phyloP scores from a whole-genome alignment of 2,888 invertebrate genomes.

The Apoda limacodes region DNA sequence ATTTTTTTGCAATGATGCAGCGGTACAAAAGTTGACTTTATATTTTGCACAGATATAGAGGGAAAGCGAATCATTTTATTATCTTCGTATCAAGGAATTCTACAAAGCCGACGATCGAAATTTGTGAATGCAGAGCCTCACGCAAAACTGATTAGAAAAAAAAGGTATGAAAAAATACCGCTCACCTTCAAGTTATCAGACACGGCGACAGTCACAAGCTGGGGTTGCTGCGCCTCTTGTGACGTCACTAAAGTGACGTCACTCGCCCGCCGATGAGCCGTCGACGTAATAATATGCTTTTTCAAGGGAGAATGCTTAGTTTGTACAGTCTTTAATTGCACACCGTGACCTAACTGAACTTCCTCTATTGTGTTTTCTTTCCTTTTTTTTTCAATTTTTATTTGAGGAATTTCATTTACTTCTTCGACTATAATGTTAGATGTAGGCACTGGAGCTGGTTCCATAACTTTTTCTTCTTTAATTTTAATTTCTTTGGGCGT shows the following conservation, averaged over 20 bases:
- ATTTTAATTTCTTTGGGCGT: constrained; percentile 18
- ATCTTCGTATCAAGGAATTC: too few species aligned
- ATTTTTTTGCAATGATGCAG: too few species aligned
- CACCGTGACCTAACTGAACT: constrained; percentile 33
- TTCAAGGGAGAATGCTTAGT: constrained; percentile 49
- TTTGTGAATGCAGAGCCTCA: neutral
- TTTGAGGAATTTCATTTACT: constrained; percentile 31
- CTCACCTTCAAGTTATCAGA: constrained; percentile 47
- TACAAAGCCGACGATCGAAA: too few species aligned
- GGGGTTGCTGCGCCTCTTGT: constrained; percentile 27
- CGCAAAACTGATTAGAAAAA: neutral
- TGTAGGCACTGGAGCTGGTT: constrained; percentile 18
- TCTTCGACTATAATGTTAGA: constrained; percentile 38
- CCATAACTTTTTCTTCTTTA: constrained; percentile 22
- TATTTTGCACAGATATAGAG: too few species aligned
- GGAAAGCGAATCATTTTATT: too few species aligned
- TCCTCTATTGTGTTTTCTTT: constrained; percentile 36
- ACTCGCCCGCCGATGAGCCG: constrained; percentile 27
- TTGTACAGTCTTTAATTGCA: constrained; percentile 49
- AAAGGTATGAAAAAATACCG: neutral
- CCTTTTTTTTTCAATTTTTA: constrained; percentile 24
- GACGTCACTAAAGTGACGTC: constrained; percentile 24
- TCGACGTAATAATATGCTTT: constrained; percentile 51
- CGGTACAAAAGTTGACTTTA: too few species aligned
- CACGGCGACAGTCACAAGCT: constrained; percentile 49